These are phyloP conservation scores for Blennius ocellaris DNA, from an alignment of 2,113 vertebrate species.

Conservation along the genomic window DNA sequence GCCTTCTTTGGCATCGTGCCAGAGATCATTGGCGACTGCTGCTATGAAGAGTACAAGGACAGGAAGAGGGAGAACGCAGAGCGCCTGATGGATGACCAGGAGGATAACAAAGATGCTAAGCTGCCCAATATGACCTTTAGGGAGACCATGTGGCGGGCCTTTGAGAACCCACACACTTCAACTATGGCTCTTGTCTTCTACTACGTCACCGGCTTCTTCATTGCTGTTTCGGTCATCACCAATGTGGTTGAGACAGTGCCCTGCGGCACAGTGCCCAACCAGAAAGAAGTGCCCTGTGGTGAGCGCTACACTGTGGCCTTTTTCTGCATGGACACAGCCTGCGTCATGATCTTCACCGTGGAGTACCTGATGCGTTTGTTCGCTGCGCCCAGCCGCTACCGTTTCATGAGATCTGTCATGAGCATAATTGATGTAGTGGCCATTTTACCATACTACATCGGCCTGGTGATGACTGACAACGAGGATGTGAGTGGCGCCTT, in stretches of 20 bases:
- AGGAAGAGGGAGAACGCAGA: constrained; percentile 95
- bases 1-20: constrained; percentile 98
- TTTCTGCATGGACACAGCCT: constrained; percentile 99
- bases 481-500: constrained; percentile 99
- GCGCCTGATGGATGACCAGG: constrained; percentile 96
- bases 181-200: constrained; percentile 99
- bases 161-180: constrained; percentile 99
- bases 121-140: constrained; percentile 94
- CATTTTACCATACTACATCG: constrained; percentile 99
- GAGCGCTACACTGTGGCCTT: constrained; percentile 96
- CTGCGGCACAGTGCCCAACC: constrained; percentile 88
- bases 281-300: constrained; percentile 95
- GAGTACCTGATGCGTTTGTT: constrained; percentile 97
- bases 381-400: constrained; percentile 95
- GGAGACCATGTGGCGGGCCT: constrained; percentile 98
- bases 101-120: constrained; percentile 94
- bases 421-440: constrained; percentile 99
- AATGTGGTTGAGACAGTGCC: constrained; percentile 98
- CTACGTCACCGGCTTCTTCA: constrained; percentile 99
- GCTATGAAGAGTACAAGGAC: constrained; percentile 99
- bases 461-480: constrained; percentile 98
- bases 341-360: constrained; percentile 99
- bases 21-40: constrained; percentile 98
- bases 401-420: constrained; percentile 97
- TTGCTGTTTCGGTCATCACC: constrained; percentile 97